Conservation (phyloP, 2,888 invertebrate species). For the Phyto melanocephala region DNA sequence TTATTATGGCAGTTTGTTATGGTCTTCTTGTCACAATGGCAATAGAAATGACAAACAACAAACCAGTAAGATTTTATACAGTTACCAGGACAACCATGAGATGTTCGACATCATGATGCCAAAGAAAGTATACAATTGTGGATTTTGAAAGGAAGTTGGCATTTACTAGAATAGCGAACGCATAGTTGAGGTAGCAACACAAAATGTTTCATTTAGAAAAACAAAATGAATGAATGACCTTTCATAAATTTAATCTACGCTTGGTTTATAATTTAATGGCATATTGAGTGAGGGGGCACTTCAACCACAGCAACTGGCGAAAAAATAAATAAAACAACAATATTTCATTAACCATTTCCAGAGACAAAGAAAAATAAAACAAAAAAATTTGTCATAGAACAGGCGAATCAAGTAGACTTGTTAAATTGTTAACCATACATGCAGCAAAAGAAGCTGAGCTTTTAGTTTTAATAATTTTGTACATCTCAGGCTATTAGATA, state of each 20-base stretch:
- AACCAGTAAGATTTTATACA: background rate
- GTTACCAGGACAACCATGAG: background rate
- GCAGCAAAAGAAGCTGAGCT: background rate
- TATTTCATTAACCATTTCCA: background rate
- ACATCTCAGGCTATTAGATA: no score
- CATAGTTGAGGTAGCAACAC: background rate
- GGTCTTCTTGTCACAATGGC: conserved; percentile 73
- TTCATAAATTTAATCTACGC: conserved; percentile 74
- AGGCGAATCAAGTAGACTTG: background rate
- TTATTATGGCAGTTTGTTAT: conserved; percentile 77
- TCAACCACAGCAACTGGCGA: background rate
- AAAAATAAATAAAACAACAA: background rate
- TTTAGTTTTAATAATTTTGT: no score
- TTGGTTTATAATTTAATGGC: conserved; percentile 75
- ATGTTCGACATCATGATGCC: background rate
- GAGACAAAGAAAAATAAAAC: background rate
- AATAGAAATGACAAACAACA: conserved; percentile 46
- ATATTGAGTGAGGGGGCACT: conserved; percentile 40
- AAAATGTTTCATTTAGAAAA: conserved; percentile 66
- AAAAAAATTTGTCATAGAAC: background rate
- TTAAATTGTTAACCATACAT: background rate
- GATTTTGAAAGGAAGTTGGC: background rate
- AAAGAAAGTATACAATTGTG: background rate
- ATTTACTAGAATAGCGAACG: background rate
- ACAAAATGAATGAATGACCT: no score